phyloP scores from a whole-genome alignment of 64 coral and sea anemone species.

The Hydrozoanthus tunicans region DNA sequence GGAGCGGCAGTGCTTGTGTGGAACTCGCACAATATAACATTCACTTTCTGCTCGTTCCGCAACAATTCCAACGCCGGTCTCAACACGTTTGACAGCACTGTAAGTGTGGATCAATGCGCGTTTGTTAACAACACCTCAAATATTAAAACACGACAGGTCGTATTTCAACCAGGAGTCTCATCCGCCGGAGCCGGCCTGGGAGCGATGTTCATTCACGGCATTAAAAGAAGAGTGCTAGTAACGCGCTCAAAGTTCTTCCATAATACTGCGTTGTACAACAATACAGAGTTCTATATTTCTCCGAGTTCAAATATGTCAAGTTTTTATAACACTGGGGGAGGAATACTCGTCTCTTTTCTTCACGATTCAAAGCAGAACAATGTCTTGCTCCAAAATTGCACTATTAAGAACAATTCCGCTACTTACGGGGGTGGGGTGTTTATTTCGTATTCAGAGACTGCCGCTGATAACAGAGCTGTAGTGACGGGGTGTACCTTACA shows the following conservation, averaged over 20 bases:
- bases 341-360: slow-evolving; percentile 57
- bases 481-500: slow-evolving; percentile 33
- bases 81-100: slow-evolving; percentile 73
- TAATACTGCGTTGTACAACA: slow-evolving; percentile 70
- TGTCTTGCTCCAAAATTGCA: slow-evolving; percentile 47
- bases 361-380: slow-evolving; percentile 23
- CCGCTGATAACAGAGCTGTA: slow-evolving; percentile 32
- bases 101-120: slow-evolving; percentile 53
- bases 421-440: slow-evolving; percentile 80
- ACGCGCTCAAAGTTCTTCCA: slow-evolving; percentile 59
- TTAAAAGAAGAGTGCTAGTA: slow-evolving; percentile 40
- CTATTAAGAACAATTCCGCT: slow-evolving; percentile 61
- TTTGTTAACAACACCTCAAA: slow-evolving; percentile 86
- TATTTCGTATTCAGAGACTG: slow-evolving; percentile 24
- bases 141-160: slow-evolving; percentile 32
- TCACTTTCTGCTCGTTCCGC: slow-evolving; percentile 64
- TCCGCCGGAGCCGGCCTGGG: slow-evolving; percentile 63
- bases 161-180: slow-evolving; percentile 53
- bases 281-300: slow-evolving; percentile 53
- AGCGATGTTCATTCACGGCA: slow-evolving; percentile 35
- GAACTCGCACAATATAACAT: slow-evolving; percentile 68
- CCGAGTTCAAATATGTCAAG: slow-evolving; percentile 66
- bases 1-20: slow-evolving; percentile 72
- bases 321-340: slow-evolving; percentile 60
- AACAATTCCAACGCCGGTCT: slow-evolving; percentile 78